phyloP scores from a whole-genome alignment of 2,113 vertebrate species.

The Laticauda colubrina region DNA sequence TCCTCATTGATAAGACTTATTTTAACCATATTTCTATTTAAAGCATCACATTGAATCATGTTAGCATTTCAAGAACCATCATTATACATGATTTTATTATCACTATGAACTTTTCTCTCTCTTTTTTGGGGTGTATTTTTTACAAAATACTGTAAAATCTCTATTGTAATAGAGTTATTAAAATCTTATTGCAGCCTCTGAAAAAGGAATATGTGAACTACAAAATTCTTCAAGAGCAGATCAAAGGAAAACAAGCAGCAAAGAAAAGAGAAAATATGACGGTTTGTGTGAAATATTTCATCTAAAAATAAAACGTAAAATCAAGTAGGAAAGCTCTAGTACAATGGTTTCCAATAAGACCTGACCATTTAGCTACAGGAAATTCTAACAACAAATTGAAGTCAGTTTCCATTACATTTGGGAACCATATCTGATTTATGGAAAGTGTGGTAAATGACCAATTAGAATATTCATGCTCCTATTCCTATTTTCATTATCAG shows the following conservation, averaged over 20 bases:
- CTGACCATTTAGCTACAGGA: background rate
- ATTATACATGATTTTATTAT: background rate
- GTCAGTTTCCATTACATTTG: fast-evolving
- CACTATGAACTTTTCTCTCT: background rate
- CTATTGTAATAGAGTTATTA: background rate
- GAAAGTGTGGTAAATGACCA: background rate
- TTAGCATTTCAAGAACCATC: background rate
- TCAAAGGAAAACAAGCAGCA: slow-evolving; percentile 76
- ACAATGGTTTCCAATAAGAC: background rate
- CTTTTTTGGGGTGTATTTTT: background rate
- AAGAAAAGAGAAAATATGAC: slow-evolving; percentile 68
- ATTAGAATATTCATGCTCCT: background rate
- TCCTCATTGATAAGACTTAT: background rate
- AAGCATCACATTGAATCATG: background rate
- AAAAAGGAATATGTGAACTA: slow-evolving; percentile 87
- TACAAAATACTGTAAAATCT: slow-evolving; percentile 19
- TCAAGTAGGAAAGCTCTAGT: background rate
- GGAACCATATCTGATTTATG: background rate
- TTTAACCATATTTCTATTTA: background rate
- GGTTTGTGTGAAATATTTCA: slow-evolving; percentile 67
- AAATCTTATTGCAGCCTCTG: slow-evolving; percentile 76
- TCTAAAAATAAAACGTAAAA: background rate
- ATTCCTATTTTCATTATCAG: slow-evolving; percentile 50
- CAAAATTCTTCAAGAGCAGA: slow-evolving; percentile 81
- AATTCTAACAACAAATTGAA: background rate